Conservation (phyloP, 2,797 vertebrate species). For the Hemitrygon akajei region DNA sequence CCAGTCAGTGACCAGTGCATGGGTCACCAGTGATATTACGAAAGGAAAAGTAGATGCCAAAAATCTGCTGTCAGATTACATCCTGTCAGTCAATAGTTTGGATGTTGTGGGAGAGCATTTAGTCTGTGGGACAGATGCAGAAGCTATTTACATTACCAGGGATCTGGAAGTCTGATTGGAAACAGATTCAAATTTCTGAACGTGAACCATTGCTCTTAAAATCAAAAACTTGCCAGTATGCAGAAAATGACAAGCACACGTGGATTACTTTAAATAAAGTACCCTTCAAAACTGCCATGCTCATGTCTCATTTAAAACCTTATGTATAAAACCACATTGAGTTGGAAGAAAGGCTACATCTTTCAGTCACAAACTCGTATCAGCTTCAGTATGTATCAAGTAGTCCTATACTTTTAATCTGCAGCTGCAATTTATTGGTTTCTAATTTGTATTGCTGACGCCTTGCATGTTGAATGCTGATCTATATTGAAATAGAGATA, state of each 20-base stretch:
- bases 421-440: neutral
- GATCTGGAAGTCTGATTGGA: constrained; percentile 58
- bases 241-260: neutral
- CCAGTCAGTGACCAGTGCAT: constrained; percentile 74
- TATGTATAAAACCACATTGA: too few relatives aligned
- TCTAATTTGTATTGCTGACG: neutral
- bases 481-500: neutral
- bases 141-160: constrained; percentile 86
- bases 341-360: neutral
- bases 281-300: neutral
- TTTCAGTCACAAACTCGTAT: neutral
- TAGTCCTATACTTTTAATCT: neutral
- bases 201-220: neutral
- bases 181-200: constrained; percentile 10
- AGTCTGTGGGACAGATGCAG: constrained; percentile 88
- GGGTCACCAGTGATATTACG: constrained; percentile 81
- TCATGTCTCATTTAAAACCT: neutral
- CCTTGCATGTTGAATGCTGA: neutral
- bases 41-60: constrained; percentile 86
- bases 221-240: neutral
- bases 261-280: neutral
- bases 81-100: constrained; percentile 85
- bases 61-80: constrained; percentile 83
- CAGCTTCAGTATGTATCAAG: neutral
- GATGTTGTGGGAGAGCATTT: constrained; percentile 87